These are phyloP conservation scores for Drosophila conformis DNA, from an alignment of 2,888 invertebrate genomes.

Conservation along the genomic window DNA sequence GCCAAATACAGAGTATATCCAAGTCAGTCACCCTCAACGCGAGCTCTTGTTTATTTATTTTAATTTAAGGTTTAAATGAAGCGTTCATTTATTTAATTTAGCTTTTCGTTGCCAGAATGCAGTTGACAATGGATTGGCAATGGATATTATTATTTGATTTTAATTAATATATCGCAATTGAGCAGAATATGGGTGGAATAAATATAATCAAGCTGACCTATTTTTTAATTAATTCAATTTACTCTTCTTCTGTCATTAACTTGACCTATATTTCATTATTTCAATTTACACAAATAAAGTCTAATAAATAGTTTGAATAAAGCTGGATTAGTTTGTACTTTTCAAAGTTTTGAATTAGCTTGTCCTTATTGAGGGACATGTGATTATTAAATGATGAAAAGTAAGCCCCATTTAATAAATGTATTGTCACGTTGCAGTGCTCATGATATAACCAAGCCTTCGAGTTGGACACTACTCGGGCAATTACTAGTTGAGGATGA, in stretches of 20 bases:
- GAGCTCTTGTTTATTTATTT: neutral
- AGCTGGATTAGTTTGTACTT: neutral
- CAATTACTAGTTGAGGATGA: constrained; percentile 40
- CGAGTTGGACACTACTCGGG: constrained; percentile 29
- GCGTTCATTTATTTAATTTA: neutral
- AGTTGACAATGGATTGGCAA: neutral
- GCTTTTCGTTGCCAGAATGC: neutral
- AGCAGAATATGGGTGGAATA: neutral
- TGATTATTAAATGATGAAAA: neutral
- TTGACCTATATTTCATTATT: neutral
- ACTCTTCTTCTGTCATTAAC: neutral
- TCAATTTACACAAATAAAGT: neutral
- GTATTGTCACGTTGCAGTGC: constrained; percentile 14
- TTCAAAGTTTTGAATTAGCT: neutral
- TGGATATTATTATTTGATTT: neutral
- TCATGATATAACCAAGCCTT: constrained; percentile 23
- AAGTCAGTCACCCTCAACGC: neutral
- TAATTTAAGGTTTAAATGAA: neutral
- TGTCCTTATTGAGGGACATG: neutral
- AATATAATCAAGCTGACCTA: neutral
- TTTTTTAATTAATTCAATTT: neutral
- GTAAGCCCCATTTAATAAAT: neutral
- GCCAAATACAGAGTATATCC: neutral
- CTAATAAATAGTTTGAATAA: neutral
- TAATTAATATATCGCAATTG: neutral